Percentiles rank a stretch among this genome's conserved stretches.
These are phyloP conservation scores for Chymomyza caudatula DNA, from an alignment of 2,888 invertebrate species.

Conservation along the genomic window DNA sequence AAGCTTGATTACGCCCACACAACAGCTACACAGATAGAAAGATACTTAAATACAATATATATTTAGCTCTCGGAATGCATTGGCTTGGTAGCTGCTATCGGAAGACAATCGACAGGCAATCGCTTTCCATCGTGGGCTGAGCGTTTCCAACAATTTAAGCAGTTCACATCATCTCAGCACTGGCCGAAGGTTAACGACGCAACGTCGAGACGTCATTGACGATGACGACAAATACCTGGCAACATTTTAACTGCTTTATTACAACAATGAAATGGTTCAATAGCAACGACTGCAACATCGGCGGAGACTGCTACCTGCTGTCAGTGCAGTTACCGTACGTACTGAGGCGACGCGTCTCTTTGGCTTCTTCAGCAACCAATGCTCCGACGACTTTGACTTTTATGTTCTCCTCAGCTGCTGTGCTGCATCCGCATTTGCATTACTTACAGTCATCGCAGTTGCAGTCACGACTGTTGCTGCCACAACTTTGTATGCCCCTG, in stretches of 20 bases:
- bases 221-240: conserved; percentile 20
- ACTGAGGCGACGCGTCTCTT: neutral
- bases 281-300: neutral
- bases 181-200: conserved; percentile 40
- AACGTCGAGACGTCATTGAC: conserved; percentile 7
- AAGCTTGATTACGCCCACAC: neutral
- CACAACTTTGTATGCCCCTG: conserved; percentile 10
- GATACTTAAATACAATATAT: neutral
- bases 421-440: conserved; percentile 43
- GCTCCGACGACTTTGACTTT: neutral
- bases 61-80: neutral
- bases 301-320: neutral
- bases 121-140: neutral
- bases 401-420: conserved; percentile 1
- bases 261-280: conserved; percentile 35
- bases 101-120: neutral
- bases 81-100: neutral
- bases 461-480: conserved; percentile 59
- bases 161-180: neutral
- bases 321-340: neutral
- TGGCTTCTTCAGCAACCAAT: neutral
- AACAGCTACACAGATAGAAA: neutral
- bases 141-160: neutral
- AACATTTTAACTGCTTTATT: conserved; percentile 63
- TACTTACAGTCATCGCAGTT: no score